Evolutionary conservation across 1,140 invertebrate species (phyloP).

Genomic region (Drosophila sechellia): DNA sequence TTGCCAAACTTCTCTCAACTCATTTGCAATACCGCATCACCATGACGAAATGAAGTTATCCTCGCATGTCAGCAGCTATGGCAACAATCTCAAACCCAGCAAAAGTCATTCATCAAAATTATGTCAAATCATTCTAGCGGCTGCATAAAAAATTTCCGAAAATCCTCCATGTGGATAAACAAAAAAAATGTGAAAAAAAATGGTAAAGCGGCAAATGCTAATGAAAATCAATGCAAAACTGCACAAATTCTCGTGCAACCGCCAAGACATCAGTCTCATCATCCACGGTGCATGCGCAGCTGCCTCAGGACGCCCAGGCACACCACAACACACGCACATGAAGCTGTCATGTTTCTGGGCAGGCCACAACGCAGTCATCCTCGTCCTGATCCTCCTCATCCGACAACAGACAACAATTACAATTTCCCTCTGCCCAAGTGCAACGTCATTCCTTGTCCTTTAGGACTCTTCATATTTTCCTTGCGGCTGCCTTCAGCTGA

Average conservation of each 20-base stretch:
- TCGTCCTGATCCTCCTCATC: slow-evolving; percentile 9
- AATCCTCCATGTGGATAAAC: slow-evolving; percentile 40
- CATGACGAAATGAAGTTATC: slow-evolving; percentile 63
- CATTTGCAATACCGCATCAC: slow-evolving; percentile 34
- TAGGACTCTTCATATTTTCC: slow-evolving; percentile 67
- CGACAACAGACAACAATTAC: slow-evolving; percentile 74
- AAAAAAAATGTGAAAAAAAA: slow-evolving; percentile 37
- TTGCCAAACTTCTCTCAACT: neutral
- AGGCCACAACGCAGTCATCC: slow-evolving; percentile 57
- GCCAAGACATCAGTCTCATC: slow-evolving; percentile 49
- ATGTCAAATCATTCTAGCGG: slow-evolving; percentile 80
- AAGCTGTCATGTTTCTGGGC: slow-evolving; percentile 82
- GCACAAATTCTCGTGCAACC: slow-evolving; percentile 49
- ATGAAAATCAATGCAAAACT: slow-evolving; percentile 76
- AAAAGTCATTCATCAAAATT: slow-evolving; percentile 76
- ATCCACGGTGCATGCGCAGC: slow-evolving; percentile 61
- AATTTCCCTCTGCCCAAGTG: slow-evolving; percentile 55
- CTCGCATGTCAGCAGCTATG: slow-evolving; percentile 50
- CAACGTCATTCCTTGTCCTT: slow-evolving; percentile 52
- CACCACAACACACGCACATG: slow-evolving; percentile 42
- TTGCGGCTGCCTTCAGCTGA: slow-evolving; percentile 72
- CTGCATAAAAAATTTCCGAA: slow-evolving; percentile 46
- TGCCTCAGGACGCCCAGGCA: slow-evolving; percentile 24
- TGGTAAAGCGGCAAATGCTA: slow-evolving; percentile 61
- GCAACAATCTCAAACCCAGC: slow-evolving; percentile 39